Conservation (phyloP, 53 echinoderm and acorn worm genomes). For the Temnopleurus reevesii region DNA sequence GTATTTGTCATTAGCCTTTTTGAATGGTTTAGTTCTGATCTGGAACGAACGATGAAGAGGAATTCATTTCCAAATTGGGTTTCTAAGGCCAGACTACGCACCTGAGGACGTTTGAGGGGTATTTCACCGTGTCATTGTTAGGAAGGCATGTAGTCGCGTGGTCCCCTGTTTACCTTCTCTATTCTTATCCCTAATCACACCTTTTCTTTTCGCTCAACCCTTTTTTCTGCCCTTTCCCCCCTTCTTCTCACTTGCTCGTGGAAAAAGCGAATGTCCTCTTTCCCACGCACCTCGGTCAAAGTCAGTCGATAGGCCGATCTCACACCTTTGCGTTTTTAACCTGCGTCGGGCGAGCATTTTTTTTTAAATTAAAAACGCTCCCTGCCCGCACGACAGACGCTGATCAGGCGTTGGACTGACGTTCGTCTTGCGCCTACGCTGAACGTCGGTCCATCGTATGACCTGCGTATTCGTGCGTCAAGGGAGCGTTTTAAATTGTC, state of each 20-base stretch:
- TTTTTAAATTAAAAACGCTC: no score
- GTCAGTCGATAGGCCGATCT: background rate
- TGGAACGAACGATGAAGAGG: background rate
- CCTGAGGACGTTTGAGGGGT: background rate
- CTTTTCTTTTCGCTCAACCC: no score
- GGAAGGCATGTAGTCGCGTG: slow-evolving; percentile 46
- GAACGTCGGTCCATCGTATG: no score
- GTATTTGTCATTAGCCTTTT: background rate
- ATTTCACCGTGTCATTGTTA: background rate
- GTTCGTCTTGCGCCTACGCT: no score
- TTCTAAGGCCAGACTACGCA: background rate
- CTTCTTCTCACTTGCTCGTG: background rate
- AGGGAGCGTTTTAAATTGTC: no score
- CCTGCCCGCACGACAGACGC: no score
- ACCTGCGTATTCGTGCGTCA: no score
- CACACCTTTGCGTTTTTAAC: no score
- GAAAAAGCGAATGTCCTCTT: slow-evolving; percentile 10
- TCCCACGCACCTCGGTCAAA: slow-evolving; percentile 33
- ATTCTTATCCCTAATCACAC: slow-evolving; percentile 47
- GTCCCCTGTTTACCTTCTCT: slow-evolving; percentile 41
- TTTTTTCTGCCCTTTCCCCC: background rate
- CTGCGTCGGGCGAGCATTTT: no score
- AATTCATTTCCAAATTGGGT: background rate
- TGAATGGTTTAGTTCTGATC: background rate
- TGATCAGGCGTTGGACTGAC: no score